Percentiles rank a stretch among this genome's conserved stretches.
phyloP scores from a whole-genome alignment of 2,113 vertebrate genomes.

The Gorsachius goisagi region DNA sequence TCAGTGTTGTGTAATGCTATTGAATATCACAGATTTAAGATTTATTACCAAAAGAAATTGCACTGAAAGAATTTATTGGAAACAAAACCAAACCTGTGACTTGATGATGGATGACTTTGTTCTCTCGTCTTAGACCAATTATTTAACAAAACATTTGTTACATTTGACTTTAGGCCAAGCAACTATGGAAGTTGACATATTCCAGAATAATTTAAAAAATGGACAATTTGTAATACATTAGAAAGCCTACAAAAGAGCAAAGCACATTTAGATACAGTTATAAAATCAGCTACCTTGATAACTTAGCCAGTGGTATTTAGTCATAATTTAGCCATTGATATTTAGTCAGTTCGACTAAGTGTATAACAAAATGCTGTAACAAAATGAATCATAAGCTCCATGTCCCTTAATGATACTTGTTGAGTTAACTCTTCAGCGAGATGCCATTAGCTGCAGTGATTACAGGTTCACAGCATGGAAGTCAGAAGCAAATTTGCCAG shows the following conservation, averaged over 20 bases:
- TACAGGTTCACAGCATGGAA: not conserved
- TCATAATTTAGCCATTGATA: slow-evolving; percentile 39
- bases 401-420: not conserved
- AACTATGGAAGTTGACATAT: not conserved
- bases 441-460: not conserved
- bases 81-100: slow-evolving; percentile 51
- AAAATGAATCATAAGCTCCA: not conserved
- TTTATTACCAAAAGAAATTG: slow-evolving; percentile 58
- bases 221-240: not conserved
- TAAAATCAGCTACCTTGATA: not conserved
- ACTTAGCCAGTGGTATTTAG: slow-evolving; percentile 4
- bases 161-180: slow-evolving; percentile 12
- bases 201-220: slow-evolving; percentile 19
- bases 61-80: slow-evolving; percentile 48
- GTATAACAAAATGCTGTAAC: not conserved
- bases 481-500: not conserved
- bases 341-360: not conserved
- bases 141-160: slow-evolving; percentile 54
- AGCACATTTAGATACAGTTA: slow-evolving; percentile 22
- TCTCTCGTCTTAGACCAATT: slow-evolving; percentile 21
- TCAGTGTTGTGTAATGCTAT: not conserved
- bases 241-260: not conserved
- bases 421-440: not conserved
- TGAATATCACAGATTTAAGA: slow-evolving; percentile 53
- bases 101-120: slow-evolving; percentile 34